A percentile compares a stretch with the other conserved stretches of the same genome.
These are phyloP conservation scores for Montifringilla adamsi DNA, from an alignment of 2,113 vertebrate genomes.

Conservation along the genomic window DNA sequence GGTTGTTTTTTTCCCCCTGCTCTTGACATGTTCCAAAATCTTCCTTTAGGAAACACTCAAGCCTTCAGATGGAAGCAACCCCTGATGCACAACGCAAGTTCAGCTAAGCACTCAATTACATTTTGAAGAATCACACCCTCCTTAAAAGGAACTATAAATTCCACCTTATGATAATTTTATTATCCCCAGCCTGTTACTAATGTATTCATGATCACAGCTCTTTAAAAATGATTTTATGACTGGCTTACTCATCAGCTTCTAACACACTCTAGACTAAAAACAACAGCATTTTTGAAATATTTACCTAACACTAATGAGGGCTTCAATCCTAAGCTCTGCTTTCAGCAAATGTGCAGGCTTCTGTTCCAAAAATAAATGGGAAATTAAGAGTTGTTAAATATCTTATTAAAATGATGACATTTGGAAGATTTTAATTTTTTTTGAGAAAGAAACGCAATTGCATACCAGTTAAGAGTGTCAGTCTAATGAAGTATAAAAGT, in stretches of 20 bases:
- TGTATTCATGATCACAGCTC: slow-evolving; percentile 1
- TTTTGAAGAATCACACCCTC: neutral
- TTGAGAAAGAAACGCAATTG: neutral
- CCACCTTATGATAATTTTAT: slow-evolving; percentile 1
- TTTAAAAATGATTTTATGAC: slow-evolving; percentile 6
- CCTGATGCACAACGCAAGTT: neutral
- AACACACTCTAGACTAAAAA: neutral
- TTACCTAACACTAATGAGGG: neutral
- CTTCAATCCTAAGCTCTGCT: neutral
- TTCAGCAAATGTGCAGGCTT: neutral
- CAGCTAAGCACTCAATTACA: neutral
- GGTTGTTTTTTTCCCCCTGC: neutral
- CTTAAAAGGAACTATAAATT: neutral
- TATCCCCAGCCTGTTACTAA: slow-evolving; percentile 12
- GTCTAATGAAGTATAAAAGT: neutral
- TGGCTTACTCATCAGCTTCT: neutral
- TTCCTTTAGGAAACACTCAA: neutral
- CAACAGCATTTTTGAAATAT: neutral
- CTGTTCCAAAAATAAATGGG: neutral
- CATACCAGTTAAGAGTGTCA: neutral
- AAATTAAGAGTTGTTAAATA: neutral
- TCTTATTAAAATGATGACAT: neutral
- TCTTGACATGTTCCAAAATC: neutral
- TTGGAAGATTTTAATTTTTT: neutral
- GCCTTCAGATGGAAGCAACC: neutral